Conservation (phyloP, 1,140 invertebrate species). For the Aphaenogaster floridana region DNA sequence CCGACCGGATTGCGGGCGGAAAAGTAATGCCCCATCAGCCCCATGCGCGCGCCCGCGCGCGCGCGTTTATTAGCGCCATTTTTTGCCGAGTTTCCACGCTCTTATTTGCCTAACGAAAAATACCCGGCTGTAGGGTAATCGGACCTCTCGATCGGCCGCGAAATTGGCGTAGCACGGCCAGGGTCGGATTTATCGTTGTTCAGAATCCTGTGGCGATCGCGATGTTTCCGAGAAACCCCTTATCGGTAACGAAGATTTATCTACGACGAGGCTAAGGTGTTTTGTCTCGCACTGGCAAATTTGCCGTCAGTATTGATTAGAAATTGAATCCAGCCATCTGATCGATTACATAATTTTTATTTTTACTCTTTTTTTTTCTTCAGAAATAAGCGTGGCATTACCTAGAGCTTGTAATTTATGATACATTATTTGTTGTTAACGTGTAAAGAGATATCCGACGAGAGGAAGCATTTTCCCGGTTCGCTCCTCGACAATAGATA, state of each 20-base stretch:
- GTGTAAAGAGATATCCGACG: background rate
- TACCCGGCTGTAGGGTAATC: slow-evolving; percentile 44
- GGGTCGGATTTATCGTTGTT: slow-evolving; percentile 48
- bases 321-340: background rate
- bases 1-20: slow-evolving; percentile 35
- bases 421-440: background rate
- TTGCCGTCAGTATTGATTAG: slow-evolving; percentile 1
- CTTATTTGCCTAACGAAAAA: slow-evolving; percentile 64
- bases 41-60: background rate
- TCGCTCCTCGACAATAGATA: background rate
- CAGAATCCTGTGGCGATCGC: slow-evolving; percentile 28
- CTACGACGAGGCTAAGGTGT: slow-evolving; percentile 18
- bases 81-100: slow-evolving; percentile 37
- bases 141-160: slow-evolving; percentile 57
- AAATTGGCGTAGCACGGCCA: slow-evolving; percentile 44
- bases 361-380: too few relatives aligned
- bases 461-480: background rate
- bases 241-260: slow-evolving; percentile 59
- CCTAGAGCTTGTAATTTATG: background rate
- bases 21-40: slow-evolving; percentile 46
- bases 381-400: background rate
- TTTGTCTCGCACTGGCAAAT: slow-evolving; percentile 33
- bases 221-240: background rate
- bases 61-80: slow-evolving; percentile 59
- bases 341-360: background rate